Conservation (phyloP, 2,113 vertebrate species). For the Anseranas semipalmata region DNA sequence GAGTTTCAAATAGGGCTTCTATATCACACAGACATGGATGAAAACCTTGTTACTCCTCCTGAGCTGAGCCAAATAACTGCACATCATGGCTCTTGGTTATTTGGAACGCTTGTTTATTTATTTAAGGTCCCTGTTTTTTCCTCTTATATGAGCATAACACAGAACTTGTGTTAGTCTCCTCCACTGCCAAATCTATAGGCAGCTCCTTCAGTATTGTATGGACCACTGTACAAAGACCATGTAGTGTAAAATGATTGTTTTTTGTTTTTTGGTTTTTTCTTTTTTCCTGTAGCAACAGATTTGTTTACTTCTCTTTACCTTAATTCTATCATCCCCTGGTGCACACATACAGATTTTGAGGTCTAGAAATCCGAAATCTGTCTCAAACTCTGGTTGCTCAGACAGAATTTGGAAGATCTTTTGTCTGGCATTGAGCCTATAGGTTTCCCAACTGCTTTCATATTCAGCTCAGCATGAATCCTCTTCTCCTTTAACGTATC, state of each 20-base stretch:
- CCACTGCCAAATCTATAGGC: background rate
- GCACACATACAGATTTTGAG: background rate
- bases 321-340: background rate
- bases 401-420: conserved; percentile 40
- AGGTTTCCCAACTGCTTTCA: conserved; percentile 17
- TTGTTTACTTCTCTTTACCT: background rate
- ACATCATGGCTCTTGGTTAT: background rate
- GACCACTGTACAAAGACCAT: background rate
- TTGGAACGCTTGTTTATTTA: background rate
- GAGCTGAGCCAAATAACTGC: background rate
- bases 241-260: background rate
- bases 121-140: background rate
- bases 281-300: background rate
- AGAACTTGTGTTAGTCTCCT: background rate
- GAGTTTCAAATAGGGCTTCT: background rate
- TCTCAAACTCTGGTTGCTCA: background rate
- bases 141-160: background rate
- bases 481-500: background rate
- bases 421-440: background rate
- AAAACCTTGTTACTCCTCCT: background rate
- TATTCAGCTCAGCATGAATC: background rate
- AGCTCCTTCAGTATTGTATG: background rate
- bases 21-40: background rate
- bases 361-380: conserved; percentile 14
- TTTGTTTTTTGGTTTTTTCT: too few relatives aligned